Evolutionary conservation across 2,888 invertebrate genomes (phyloP).

Genomic region (Neuroscelio doddi): DNA sequence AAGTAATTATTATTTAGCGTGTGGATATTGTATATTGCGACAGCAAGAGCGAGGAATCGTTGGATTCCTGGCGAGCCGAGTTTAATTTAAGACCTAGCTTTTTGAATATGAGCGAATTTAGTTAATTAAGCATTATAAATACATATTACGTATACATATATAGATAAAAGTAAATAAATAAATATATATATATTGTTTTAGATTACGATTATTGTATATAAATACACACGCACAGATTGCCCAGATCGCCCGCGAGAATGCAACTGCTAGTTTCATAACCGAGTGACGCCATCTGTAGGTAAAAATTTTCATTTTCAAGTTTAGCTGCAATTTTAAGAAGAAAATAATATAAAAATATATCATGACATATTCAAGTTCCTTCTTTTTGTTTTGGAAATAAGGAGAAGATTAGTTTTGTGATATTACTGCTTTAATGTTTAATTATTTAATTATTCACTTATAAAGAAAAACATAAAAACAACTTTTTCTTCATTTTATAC

Average conservation of each 20-base stretch:
- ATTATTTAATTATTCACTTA: too few relatives aligned
- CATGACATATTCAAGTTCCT: too few relatives aligned
- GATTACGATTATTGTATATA: slow-evolving; percentile 39
- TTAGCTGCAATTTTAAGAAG: too few relatives aligned
- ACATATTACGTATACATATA: slow-evolving; percentile 35
- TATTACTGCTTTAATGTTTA: too few relatives aligned
- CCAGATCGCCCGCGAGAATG: slow-evolving; percentile 37
- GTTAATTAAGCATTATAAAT: slow-evolving; percentile 37
- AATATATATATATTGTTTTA: slow-evolving; percentile 47
- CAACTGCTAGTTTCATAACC: too few relatives aligned
- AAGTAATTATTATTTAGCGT: slow-evolving; percentile 69
- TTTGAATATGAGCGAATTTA: slow-evolving; percentile 40
- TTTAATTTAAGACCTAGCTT: slow-evolving; percentile 45
- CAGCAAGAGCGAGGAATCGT: slow-evolving; percentile 48
- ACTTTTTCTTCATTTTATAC: too few relatives aligned
- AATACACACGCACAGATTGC: slow-evolving; percentile 47
- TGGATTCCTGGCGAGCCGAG: slow-evolving; percentile 41
- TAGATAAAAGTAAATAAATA: slow-evolving; percentile 3
- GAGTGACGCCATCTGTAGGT: too few relatives aligned
- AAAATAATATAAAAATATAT: too few relatives aligned
- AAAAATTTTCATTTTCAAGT: too few relatives aligned
- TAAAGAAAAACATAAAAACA: too few relatives aligned
- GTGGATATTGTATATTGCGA: slow-evolving; percentile 58
- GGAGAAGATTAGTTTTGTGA: too few relatives aligned
- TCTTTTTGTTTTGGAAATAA: too few relatives aligned